A percentile compares a stretch with the other conserved stretches of the same genome.
Conservation (phyloP, 2,113 vertebrate genomes). For the Sphyrna mokarran region DNA sequence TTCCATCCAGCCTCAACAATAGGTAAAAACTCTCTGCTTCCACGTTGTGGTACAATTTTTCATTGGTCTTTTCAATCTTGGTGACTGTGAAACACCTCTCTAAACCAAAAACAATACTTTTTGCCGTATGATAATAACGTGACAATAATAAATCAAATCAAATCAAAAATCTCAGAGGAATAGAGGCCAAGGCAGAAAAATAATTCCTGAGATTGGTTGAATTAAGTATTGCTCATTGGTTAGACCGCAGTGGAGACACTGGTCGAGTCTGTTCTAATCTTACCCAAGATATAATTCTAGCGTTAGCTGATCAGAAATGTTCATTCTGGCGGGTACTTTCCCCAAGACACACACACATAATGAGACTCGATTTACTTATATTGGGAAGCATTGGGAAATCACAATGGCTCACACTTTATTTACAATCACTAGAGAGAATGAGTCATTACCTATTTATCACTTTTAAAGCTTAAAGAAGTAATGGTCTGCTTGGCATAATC, state of each 20-base stretch:
- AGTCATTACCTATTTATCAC: not conserved
- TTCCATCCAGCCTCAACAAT: no score
- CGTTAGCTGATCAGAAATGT: not conserved
- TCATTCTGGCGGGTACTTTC: not conserved
- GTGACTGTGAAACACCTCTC: no score
- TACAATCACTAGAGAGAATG: not conserved
- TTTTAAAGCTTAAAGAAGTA: not conserved
- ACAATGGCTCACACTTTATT: not conserved
- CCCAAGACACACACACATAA: not conserved
- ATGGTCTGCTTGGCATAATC: not conserved
- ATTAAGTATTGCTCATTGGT: not conserved
- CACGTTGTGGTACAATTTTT: no score
- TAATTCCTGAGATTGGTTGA: not conserved
- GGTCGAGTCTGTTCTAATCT: not conserved
- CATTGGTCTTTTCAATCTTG: no score
- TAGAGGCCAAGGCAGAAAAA: not conserved
- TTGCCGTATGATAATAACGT: no score
- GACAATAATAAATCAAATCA: no score
- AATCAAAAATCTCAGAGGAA: not conserved
- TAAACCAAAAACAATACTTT: no score
- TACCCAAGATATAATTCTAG: not conserved
- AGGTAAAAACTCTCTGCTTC: no score
- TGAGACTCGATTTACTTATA: not conserved
- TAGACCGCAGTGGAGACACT: not conserved
- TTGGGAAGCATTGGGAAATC: not conserved